A percentile compares a stretch with the other conserved stretches of the same genome.
phyloP scores from a whole-genome alignment of 2,797 vertebrate species.

The Syndactyla subalaris region DNA sequence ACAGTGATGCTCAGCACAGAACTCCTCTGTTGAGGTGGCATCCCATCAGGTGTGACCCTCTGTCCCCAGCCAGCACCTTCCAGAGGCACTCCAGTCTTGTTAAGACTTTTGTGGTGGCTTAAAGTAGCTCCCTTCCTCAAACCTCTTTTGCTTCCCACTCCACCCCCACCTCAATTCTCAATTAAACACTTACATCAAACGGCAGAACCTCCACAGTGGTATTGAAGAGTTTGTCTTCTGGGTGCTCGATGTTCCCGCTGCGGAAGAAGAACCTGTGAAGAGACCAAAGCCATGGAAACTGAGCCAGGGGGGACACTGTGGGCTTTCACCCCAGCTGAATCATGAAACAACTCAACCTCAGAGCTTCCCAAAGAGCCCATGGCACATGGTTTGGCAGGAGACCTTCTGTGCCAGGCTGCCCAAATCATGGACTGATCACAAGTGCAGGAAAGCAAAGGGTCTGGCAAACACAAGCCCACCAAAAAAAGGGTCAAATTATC shows the following conservation, averaged over 20 bases:
- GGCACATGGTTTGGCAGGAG: neutral
- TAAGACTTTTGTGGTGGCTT: neutral
- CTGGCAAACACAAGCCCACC: neutral
- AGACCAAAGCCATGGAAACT: neutral
- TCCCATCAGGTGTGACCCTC: neutral
- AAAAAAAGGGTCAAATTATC: neutral
- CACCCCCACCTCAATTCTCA: neutral
- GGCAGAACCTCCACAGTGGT: slow-evolving; percentile 95
- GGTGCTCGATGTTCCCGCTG: slow-evolving; percentile 97
- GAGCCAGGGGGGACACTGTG: neutral
- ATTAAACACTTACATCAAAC: slow-evolving; percentile 88
- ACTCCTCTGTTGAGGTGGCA: accelerated
- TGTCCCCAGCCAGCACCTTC: neutral
- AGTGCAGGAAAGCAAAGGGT: neutral
- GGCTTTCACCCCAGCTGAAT: neutral
- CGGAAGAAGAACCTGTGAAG: slow-evolving; percentile 92
- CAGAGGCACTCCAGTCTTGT: neutral
- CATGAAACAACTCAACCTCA: neutral
- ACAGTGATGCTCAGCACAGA: neutral
- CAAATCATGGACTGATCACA: neutral
- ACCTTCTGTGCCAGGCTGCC: neutral
- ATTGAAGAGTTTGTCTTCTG: slow-evolving; percentile 98
- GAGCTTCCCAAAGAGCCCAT: neutral
- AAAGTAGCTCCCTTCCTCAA: neutral
- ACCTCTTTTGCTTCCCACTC: neutral